Percentiles rank a stretch among this genome's conserved stretches.
These are phyloP conservation scores for Eutolmus rufibarbis DNA, from an alignment of 2,888 invertebrate species.

Conservation along the genomic window DNA sequence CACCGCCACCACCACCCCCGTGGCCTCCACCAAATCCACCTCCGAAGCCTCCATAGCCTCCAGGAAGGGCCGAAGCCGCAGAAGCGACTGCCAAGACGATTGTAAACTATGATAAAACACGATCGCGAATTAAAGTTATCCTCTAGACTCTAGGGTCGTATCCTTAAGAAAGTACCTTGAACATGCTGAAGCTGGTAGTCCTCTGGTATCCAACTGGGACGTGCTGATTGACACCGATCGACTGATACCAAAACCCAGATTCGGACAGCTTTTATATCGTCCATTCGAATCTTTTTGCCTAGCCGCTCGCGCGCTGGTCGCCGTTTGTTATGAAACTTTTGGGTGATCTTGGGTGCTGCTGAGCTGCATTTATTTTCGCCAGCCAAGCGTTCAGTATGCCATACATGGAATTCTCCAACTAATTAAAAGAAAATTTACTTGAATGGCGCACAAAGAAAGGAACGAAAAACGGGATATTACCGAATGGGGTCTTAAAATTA, in stretches of 20 bases:
- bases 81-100: not conserved
- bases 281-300: not conserved
- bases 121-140: not conserved
- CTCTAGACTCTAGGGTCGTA: not conserved
- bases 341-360: not conserved
- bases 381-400: not conserved
- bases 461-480: not conserved
- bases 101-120: not conserved
- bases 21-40: not conserved
- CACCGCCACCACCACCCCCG: not conserved
- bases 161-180: not conserved
- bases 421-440: not conserved
- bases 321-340: not conserved
- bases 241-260: not conserved
- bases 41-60: not conserved
- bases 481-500: not conserved
- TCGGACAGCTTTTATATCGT: not conserved
- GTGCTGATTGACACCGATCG: not conserved
- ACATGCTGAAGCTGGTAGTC: not conserved
- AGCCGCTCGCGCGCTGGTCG: not conserved
- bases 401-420: not conserved
- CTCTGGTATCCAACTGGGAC: not conserved
- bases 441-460: not conserved
- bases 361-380: conserved; percentile 6
- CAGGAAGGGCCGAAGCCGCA: not conserved